A percentile compares a stretch with the other conserved stretches of the same genome.
Evolutionary conservation across 1,140 invertebrate species (phyloP).

Genomic region (Bathynomus jamesi): DNA sequence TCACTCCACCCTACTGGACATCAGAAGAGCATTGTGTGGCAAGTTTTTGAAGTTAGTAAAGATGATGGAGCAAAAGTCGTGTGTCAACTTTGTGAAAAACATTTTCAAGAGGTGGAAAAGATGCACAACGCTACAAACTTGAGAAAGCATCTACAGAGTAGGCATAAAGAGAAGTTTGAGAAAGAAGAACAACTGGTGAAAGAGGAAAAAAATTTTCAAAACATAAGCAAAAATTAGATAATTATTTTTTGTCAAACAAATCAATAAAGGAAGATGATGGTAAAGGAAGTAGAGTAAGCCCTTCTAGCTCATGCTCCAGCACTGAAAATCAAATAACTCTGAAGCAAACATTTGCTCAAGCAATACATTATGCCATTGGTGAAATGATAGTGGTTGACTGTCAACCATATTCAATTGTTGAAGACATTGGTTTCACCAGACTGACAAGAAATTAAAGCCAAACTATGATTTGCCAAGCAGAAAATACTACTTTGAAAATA

Average conservation of each 20-base stretch:
- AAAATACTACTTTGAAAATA: conserved; percentile 27
- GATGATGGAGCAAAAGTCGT: background rate
- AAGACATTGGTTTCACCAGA: conserved; percentile 37
- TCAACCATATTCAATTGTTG: conserved; percentile 35
- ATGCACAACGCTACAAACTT: background rate
- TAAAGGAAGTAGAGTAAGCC: background rate
- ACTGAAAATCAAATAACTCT: background rate
- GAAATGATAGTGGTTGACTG: conserved; percentile 36
- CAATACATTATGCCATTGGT: conserved; percentile 11
- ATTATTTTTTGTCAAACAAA: background rate
- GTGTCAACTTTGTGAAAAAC: background rate
- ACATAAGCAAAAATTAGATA: too few relatives aligned
- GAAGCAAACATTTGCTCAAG: conserved; percentile 6
- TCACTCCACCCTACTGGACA: too few relatives aligned
- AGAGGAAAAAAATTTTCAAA: too few relatives aligned
- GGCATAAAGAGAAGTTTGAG: background rate
- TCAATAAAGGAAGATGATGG: background rate
- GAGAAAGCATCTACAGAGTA: conserved; percentile 3
- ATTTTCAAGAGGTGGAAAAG: background rate
- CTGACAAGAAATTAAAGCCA: conserved; percentile 30
- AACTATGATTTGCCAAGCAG: conserved; percentile 29
- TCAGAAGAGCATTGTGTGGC: too few relatives aligned
- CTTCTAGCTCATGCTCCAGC: too few relatives aligned
- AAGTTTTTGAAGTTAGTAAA: too few relatives aligned
- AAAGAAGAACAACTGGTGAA: background rate